phyloP scores from a whole-genome alignment of 1,140 invertebrate genomes.

The Sycophaga agraensis region DNA sequence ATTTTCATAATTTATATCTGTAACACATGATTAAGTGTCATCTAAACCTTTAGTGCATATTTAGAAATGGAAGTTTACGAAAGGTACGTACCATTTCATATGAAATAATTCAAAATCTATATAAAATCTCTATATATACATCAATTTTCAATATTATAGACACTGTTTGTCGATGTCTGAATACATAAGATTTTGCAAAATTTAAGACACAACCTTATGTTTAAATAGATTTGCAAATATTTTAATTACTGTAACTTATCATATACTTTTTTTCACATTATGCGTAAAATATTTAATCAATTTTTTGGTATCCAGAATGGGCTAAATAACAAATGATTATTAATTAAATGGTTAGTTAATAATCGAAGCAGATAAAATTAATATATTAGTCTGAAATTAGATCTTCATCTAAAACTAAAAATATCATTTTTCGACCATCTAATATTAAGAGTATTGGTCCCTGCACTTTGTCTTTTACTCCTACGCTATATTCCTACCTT shows the following conservation, averaged over 20 bases:
- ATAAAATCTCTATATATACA: slow-evolving; percentile 26
- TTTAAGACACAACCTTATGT: slow-evolving; percentile 13
- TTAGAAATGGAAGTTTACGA: slow-evolving; percentile 3
- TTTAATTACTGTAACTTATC: slow-evolving; percentile 1
- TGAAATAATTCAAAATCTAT: slow-evolving; percentile 17
- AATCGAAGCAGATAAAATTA: too few relatives aligned
- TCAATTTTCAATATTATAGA: slow-evolving; percentile 1
- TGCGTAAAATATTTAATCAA: too few relatives aligned
- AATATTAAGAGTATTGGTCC: too few relatives aligned
- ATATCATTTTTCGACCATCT: too few relatives aligned
- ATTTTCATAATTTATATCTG: slow-evolving; percentile 12
- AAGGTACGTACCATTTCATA: not conserved
- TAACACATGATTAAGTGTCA: slow-evolving; percentile 7
- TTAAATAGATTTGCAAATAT: not conserved
- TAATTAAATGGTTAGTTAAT: too few relatives aligned
- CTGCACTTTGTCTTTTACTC: too few relatives aligned
- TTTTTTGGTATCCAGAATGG: too few relatives aligned
- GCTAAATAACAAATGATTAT: too few relatives aligned
- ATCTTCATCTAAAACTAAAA: too few relatives aligned
- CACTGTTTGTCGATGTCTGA: not conserved
- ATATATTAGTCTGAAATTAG: too few relatives aligned
- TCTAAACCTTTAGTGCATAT: slow-evolving; percentile 8
- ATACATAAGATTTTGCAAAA: slow-evolving; percentile 10
- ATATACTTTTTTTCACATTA: too few relatives aligned
- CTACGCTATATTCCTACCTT: too few relatives aligned